Evolutionary conservation across 2,888 invertebrate genomes (phyloP).

Genomic region (Pegoplata infirma): DNA sequence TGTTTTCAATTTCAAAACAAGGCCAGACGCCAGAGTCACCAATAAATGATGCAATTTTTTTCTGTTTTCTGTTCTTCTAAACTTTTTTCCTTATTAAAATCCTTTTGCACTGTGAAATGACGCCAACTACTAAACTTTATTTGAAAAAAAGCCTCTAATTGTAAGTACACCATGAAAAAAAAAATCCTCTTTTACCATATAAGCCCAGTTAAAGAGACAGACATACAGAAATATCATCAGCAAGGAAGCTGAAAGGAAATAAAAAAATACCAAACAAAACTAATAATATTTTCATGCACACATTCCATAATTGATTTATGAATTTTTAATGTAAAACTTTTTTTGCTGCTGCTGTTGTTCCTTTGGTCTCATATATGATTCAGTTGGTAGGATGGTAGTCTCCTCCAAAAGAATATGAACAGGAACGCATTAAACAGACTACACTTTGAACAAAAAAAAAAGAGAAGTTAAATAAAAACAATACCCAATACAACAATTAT

Average conservation of each 20-base stretch:
- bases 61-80: slow-evolving; percentile 13
- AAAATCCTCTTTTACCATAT: slow-evolving; percentile 19
- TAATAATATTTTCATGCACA: slow-evolving; percentile 71
- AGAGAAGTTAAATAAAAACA: slow-evolving; percentile 49
- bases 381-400: slow-evolving; percentile 17
- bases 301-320: slow-evolving; percentile 78
- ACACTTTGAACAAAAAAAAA: slow-evolving; percentile 22
- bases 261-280: slow-evolving; percentile 58
- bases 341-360: slow-evolving; percentile 20
- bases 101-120: slow-evolving; percentile 52
- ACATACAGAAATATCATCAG: slow-evolving; percentile 60
- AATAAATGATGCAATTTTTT: slow-evolving; percentile 44
- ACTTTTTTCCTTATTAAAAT: slow-evolving; percentile 59
- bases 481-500: slow-evolving; percentile 60
- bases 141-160: slow-evolving; percentile 25
- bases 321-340: slow-evolving; percentile 76
- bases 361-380: slow-evolving; percentile 60
- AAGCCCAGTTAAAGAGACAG: slow-evolving; percentile 16
- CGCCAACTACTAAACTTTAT: slow-evolving; percentile 51
- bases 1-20: slow-evolving; percentile 46
- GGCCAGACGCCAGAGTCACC: slow-evolving; percentile 60
- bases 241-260: slow-evolving; percentile 63
- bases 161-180: slow-evolving; percentile 8
- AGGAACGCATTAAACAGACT: slow-evolving; percentile 34
- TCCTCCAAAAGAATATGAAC: slow-evolving; percentile 16